Evolutionary conservation across 2,888 invertebrate species (phyloP).

Genomic region (Drosophila demipolita): DNA sequence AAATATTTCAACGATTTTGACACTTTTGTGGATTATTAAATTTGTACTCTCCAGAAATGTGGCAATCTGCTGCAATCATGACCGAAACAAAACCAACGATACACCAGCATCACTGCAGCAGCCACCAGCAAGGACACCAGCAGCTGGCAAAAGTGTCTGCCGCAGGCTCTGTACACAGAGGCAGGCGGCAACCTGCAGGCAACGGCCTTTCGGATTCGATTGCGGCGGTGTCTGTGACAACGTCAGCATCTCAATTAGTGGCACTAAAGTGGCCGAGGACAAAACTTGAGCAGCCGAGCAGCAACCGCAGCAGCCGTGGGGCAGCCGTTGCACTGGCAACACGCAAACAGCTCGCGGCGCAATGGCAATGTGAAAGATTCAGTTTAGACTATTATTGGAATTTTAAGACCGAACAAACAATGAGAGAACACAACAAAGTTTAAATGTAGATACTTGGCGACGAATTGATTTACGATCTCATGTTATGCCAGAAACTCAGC

Average conservation of each 20-base stretch:
- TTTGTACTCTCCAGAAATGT: conserved; percentile 65
- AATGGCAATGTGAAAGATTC: conserved; percentile 39
- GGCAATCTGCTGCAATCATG: conserved; percentile 52
- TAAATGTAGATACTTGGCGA: conserved; percentile 10
- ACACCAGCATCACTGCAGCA: conserved; percentile 19
- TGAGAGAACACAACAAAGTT: conserved; percentile 5
- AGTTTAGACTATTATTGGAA: conserved; percentile 50
- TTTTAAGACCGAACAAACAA: conserved; percentile 37
- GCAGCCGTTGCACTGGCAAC: not conserved
- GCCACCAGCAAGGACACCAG: conserved; percentile 18
- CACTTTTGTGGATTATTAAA: conserved; percentile 80
- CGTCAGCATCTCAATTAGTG: conserved; percentile 75
- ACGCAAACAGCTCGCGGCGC: conserved; percentile 12
- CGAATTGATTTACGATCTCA: conserved; percentile 28
- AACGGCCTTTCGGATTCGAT: conserved; percentile 18
- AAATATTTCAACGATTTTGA: conserved; percentile 64
- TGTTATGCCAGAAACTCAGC: conserved; percentile 18
- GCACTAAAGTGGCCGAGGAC: conserved; percentile 74
- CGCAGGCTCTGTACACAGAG: conserved; percentile 35
- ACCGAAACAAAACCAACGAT: conserved; percentile 59
- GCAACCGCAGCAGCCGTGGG: not conserved
- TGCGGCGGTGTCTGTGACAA: conserved; percentile 28
- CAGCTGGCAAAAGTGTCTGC: conserved; percentile 31
- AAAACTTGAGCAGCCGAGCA: conserved; percentile 58
- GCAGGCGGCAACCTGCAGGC: conserved; percentile 47